A percentile compares a stretch with the other conserved stretches of the same genome.
Conservation (phyloP, 2,888 invertebrate species). For the Tinea pellionella region DNA sequence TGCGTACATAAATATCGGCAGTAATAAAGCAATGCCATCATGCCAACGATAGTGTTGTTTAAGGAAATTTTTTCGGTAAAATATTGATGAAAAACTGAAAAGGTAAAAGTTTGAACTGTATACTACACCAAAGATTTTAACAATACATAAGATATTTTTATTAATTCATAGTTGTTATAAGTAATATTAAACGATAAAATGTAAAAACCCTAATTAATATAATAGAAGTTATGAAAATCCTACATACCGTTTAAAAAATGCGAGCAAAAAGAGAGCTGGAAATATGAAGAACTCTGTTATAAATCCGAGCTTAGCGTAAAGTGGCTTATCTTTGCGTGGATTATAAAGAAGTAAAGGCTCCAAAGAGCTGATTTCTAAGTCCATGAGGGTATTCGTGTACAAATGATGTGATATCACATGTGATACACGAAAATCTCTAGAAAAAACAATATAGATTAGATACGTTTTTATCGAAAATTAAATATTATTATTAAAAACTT, state of each 20-base stretch:
- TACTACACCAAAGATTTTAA: too few species aligned
- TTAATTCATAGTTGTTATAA: too few species aligned
- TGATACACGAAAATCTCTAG: conserved; percentile 79
- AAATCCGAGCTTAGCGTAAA: conserved; percentile 56
- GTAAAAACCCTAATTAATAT: too few species aligned
- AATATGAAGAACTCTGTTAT: conserved; percentile 53
- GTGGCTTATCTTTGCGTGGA: conserved; percentile 68
- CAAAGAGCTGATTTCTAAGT: conserved; percentile 76
- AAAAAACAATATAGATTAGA: conserved; percentile 21
- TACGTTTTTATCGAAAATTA: not conserved
- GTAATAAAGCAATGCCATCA: conserved; percentile 37
- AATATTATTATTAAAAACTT: too few species aligned
- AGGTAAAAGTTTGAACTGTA: not conserved
- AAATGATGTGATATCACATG: conserved; percentile 85
- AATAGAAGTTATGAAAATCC: not conserved
- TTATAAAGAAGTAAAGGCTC: conserved; percentile 78
- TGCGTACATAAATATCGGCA: conserved; percentile 55
- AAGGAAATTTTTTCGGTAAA: conserved; percentile 35
- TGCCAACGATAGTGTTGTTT: conserved; percentile 42
- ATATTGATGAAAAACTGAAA: conserved; percentile 33
- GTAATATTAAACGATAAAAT: too few species aligned
- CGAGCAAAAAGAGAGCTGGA: conserved; percentile 38
- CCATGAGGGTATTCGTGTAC: conserved; percentile 81
- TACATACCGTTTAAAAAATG: conserved; percentile 52
- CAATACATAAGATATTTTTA: too few species aligned